Base-by-base conservation (phyloP, 1,140 invertebrate species). In the Phortica variegata region DNA sequence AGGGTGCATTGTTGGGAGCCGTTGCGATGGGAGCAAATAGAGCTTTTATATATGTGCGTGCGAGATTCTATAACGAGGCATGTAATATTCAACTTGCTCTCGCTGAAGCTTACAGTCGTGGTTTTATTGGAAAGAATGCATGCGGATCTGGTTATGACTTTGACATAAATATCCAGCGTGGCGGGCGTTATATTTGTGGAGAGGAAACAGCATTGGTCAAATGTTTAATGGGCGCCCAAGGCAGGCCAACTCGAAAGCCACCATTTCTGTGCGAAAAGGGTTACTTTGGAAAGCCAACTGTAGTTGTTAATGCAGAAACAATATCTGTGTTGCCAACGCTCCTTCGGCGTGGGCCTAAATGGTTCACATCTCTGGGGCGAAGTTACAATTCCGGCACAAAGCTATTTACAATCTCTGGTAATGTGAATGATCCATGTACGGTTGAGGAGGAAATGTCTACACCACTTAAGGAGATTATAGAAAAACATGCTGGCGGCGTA, bases 361-460 rank as follows among this genome's bases (percentile, higher is more conserved):
- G 97, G 97, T 99, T 98, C 80, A 87, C 89, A 0, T 84, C 86
- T 4, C 93, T 99, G 76, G 97, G 97, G 5, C 81, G 96, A 12
- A 85, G 89, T 0, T 85, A 94, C 74, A 99, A 99, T 78, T 88
- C 90, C 15, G 97, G 97, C 49, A 98, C 95, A 0, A 99, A 98
- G 79, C 78, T 99, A 12, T 99, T 90, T 75, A 98, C 96, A 73
- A 98, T 99, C 52, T 97, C 94, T 31, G 97, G 97, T 0, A 94
- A 98, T 76, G 96, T 99, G 0, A 96, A 96, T 62, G 90, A 88
- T 49, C 97, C 97, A 0, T 97, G 93, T 69, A 99, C 95, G 1
- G 96, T 99, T 0, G 97, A 99, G 77, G 97, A 99, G 75, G 95
- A 98, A 78, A 98, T 99, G 96, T 97, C 94, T n/a, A 91, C 98